Evolutionary conservation across 2,113 vertebrate species (phyloP).

Genomic region (Poecilia latipinna): DNA sequence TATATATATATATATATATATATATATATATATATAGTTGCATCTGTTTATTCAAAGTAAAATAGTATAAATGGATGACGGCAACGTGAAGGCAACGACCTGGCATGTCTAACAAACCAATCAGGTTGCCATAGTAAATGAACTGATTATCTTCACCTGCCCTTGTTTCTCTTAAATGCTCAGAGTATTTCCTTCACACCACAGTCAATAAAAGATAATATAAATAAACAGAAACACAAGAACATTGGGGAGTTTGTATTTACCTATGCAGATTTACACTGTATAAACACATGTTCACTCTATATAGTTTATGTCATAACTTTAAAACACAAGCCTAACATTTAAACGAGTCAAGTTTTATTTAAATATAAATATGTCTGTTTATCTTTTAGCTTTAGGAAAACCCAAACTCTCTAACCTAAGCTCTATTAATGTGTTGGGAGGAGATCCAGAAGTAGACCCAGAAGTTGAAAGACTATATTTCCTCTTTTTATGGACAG

Average conservation of each 20-base stretch:
- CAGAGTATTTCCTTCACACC: conserved; percentile 43
- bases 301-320: no score
- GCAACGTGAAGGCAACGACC: conserved; percentile 39
- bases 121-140: conserved; percentile 41
- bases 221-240: conserved; percentile 26
- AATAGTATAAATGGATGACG: conserved; percentile 26
- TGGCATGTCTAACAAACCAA: conserved; percentile 45
- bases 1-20: no score
- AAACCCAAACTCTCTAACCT: conserved; percentile 10
- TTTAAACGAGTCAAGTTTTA: conserved; percentile 14
- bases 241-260: conserved; percentile 45
- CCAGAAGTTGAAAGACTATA: neutral
- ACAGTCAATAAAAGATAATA: conserved; percentile 7
- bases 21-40: no score
- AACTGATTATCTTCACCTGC: conserved; percentile 59
- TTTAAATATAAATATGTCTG: neutral
- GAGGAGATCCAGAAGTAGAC: neutral
- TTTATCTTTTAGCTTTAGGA: conserved; percentile 20
- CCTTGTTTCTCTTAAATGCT: conserved; percentile 35
- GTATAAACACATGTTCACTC: neutral
- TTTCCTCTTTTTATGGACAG: neutral
- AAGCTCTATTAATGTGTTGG: neutral
- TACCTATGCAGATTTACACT: conserved; percentile 48
- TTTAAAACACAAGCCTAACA: conserved; percentile 29
- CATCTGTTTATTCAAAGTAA: neutral